Percentiles rank a stretch among this genome's conserved stretches.
phyloP scores from a whole-genome alignment of 2,797 vertebrate species.

The Enteromius viviparus region DNA sequence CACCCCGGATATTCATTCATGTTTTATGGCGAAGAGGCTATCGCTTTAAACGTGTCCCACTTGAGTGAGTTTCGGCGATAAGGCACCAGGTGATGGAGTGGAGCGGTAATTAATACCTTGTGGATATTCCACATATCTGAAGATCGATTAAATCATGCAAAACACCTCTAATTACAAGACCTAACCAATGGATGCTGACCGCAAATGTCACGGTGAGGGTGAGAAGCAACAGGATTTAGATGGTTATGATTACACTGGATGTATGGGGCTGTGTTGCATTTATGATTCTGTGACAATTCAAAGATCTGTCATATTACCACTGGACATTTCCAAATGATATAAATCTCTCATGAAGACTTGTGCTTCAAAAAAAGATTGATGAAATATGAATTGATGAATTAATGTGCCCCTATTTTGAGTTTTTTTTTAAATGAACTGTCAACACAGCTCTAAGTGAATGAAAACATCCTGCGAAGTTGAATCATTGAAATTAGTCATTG shows the following conservation, averaged over 20 bases:
- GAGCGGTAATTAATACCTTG: slow-evolving; percentile 76
- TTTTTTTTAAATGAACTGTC: no score
- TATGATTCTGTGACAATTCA: slow-evolving; percentile 2
- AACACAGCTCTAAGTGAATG: no score
- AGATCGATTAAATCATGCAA: slow-evolving; percentile 78
- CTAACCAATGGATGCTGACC: slow-evolving; percentile 66
- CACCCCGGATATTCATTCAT: slow-evolving; percentile 77
- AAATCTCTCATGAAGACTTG: neutral
- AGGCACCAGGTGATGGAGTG: slow-evolving; percentile 62
- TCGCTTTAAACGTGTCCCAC: slow-evolving; percentile 68
- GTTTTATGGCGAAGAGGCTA: slow-evolving; percentile 68
- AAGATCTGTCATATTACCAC: neutral
- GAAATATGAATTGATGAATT: no score
- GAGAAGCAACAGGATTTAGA: slow-evolving; percentile 63
- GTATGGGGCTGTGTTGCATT: neutral
- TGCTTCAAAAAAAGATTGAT: no score
- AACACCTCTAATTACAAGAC: slow-evolving; percentile 74
- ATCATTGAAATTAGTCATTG: no score
- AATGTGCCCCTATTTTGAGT: no score
- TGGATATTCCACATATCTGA: slow-evolving; percentile 70
- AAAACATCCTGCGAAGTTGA: no score
- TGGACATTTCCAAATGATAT: neutral
- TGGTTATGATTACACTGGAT: slow-evolving; percentile 20
- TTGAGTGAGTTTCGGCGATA: slow-evolving; percentile 64
- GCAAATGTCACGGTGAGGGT: slow-evolving; percentile 70